Conservation (phyloP, 2,888 invertebrate species). For the Mythimna impura region DNA sequence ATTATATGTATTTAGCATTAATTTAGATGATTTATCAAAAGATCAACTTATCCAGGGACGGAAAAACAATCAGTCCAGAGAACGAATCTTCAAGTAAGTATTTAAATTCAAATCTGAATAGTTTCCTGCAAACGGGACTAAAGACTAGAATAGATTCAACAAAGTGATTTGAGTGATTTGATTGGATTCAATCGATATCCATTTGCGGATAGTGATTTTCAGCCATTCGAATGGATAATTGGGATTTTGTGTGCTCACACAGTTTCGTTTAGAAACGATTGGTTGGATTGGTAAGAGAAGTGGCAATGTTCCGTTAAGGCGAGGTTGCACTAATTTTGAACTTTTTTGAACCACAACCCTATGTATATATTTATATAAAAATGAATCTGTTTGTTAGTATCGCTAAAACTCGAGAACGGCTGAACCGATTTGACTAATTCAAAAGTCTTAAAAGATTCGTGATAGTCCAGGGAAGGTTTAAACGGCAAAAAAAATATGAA, state of each 20-base stretch:
- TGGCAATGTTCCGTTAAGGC: neutral
- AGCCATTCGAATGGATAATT: constrained; percentile 23
- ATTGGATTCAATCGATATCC: constrained; percentile 48
- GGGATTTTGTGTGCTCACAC: constrained; percentile 32
- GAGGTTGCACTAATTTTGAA: no score
- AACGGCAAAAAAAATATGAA: no score
- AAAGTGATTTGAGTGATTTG: constrained; percentile 41
- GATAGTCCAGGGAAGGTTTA: no score
- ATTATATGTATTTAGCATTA: no score
- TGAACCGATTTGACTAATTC: no score
- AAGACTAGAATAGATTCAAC: constrained; percentile 34
- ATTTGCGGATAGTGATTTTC: constrained; percentile 44
- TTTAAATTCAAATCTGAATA: constrained; percentile 34
- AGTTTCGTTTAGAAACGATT: constrained; percentile 3
- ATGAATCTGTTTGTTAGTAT: no score
- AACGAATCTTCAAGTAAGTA: neutral
- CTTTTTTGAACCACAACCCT: no score
- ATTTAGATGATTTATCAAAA: neutral
- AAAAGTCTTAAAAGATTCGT: no score
- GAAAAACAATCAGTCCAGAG: neutral
- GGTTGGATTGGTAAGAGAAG: neutral
- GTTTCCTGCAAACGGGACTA: constrained; percentile 33
- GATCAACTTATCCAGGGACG: rapidly evolving
- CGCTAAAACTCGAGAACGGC: no score
- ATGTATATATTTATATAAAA: no score